These are phyloP conservation scores for Nothura maculosa DNA, from an alignment of 2,797 vertebrate species.

Conservation along the genomic window DNA sequence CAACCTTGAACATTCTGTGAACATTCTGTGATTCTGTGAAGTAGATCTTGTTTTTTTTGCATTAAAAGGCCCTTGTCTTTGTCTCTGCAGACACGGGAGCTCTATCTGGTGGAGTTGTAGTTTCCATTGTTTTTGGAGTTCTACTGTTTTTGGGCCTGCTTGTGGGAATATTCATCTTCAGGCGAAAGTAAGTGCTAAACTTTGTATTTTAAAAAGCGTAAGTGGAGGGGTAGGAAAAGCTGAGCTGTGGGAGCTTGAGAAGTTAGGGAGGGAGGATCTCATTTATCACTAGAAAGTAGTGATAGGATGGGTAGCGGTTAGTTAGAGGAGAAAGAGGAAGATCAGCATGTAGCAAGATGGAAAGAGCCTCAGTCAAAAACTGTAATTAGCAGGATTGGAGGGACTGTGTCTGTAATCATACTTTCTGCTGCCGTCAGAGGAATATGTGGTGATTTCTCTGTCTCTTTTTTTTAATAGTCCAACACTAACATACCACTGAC, in stretches of 20 bases:
- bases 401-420: neutral
- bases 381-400: neutral
- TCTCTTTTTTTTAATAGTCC: neutral
- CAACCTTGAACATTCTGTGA: no score
- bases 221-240: neutral
- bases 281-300: neutral
- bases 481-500: neutral
- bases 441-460: neutral
- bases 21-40: no score
- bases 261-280: neutral
- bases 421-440: neutral
- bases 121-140: constrained; percentile 79
- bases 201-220: neutral
- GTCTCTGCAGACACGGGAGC: constrained; percentile 65
- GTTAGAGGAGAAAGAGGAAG: neutral
- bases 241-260: neutral
- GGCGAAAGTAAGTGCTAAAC: constrained; percentile 68
- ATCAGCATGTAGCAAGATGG: neutral
- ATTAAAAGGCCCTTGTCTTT: neutral
- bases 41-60: neutral
- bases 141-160: constrained; percentile 72
- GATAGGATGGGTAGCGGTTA: neutral
- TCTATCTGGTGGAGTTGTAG: constrained; percentile 78
- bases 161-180: constrained; percentile 67
- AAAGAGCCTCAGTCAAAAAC: neutral